Evolutionary conservation across 2,797 vertebrate species (phyloP).

Genomic region (Orestias chungarensis): DNA sequence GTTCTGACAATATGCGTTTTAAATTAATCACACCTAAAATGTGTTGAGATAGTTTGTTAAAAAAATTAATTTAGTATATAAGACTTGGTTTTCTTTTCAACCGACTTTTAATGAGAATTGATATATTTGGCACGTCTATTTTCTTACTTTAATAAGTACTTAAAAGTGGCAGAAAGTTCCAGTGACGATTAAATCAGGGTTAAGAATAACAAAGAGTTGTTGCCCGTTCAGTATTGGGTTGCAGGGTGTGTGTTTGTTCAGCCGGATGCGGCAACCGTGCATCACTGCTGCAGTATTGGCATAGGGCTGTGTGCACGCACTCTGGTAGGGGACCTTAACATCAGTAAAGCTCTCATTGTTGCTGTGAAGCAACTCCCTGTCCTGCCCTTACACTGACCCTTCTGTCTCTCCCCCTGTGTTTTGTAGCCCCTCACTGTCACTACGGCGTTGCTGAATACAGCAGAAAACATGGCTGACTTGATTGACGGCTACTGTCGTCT

Average conservation of each 20-base stretch:
- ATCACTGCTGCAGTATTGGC: slow-evolving; percentile 32
- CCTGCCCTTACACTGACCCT: slow-evolving; percentile 42
- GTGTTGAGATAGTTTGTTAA: neutral
- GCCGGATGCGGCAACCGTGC: slow-evolving; percentile 26
- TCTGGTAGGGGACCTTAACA: slow-evolving; percentile 32
- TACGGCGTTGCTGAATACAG: slow-evolving; percentile 91
- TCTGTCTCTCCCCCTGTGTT: slow-evolving; percentile 34
- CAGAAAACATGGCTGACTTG: slow-evolving; percentile 99
- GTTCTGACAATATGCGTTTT: neutral
- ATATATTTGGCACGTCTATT: neutral
- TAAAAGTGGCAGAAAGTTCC: neutral
- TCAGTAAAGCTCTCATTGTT: slow-evolving; percentile 68
- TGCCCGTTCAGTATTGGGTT: slow-evolving; percentile 28
- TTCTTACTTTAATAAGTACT: neutral
- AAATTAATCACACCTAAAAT: neutral
- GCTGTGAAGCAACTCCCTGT: slow-evolving; percentile 65
- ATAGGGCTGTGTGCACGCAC: neutral
- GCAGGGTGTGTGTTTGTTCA: neutral
- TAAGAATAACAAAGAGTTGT: neutral
- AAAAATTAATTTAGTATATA: too few relatives aligned
- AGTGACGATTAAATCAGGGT: neutral
- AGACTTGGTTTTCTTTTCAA: neutral
- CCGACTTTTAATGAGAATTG: neutral
- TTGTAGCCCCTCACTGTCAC: slow-evolving; percentile 96
- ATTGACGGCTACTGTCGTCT: slow-evolving; percentile 98